phyloP scores from a whole-genome alignment of 2,888 invertebrate genomes.

The Opisthograptis luteolata region DNA sequence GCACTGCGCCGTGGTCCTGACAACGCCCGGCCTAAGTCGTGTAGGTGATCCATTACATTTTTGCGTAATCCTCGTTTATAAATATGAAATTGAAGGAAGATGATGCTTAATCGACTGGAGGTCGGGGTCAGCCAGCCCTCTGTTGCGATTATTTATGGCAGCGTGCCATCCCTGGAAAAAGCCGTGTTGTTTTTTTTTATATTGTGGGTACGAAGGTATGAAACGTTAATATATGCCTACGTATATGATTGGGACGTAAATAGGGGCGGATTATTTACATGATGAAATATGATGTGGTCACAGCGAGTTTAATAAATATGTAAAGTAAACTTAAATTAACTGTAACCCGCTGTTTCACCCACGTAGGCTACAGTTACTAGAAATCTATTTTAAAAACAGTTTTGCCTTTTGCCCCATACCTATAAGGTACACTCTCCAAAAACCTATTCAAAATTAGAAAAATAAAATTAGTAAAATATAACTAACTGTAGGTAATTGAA shows the following conservation, averaged over 20 bases:
- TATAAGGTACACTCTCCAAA: too few species aligned
- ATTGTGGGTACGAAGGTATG: slow-evolving; percentile 12
- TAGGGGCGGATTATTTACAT: background rate
- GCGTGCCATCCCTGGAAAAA: slow-evolving; percentile 54
- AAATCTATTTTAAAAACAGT: too few species aligned
- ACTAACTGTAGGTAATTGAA: too few species aligned
- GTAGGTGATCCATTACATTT: slow-evolving; percentile 84
- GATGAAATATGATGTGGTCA: too few species aligned
- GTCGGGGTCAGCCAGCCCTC: slow-evolving; percentile 75
- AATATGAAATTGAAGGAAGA: slow-evolving; percentile 84
- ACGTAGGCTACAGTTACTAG: too few species aligned
- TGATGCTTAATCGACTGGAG: slow-evolving; percentile 83
- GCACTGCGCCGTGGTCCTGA: slow-evolving; percentile 31
- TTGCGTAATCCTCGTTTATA: slow-evolving; percentile 84
- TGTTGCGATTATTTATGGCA: slow-evolving; percentile 70
- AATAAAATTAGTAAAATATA: too few species aligned
- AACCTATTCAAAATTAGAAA: too few species aligned
- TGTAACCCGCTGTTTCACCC: too few species aligned
- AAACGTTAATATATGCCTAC: too few species aligned
- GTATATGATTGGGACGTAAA: slow-evolving; percentile 11
- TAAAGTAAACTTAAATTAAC: too few species aligned
- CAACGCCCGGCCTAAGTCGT: slow-evolving; percentile 71
- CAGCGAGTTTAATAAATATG: too few species aligned
- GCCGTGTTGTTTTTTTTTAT: slow-evolving; percentile 35
- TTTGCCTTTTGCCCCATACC: too few species aligned